Base-by-base conservation (phyloP, 2,888 invertebrate species). In the Lasioglossum malachurum region DNA sequence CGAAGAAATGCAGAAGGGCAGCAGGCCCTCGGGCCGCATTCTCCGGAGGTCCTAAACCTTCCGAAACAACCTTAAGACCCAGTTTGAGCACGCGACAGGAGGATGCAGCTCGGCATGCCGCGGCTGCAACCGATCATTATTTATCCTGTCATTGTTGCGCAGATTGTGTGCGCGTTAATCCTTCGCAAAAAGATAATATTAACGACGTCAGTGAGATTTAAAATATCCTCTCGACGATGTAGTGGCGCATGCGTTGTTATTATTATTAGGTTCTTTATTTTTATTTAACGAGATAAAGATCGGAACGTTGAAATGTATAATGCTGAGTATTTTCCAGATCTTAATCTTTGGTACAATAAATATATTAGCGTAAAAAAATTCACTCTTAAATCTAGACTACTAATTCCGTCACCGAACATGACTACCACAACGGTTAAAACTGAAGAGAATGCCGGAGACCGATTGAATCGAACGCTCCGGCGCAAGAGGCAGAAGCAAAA, bases 101-200 rank as follows among this genome's bases (percentile, higher is more conserved):
- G 69, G 69, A 80, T 41, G 74, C 35, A 31, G 27, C 14, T 12
- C 75, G 83, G 75, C 78, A 80, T 64, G 64, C 31, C 35, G 76
- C 75, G 74, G 64, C 67, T 73, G 75, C 80, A 85, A 78, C 75
- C 76, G 80, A 53, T 57, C 82, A 75, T 64, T 78, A 88, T 88
- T 83, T 76, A 82, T 85, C 73, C 69, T 78, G 84, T 82, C 84
- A 74, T 87, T 69, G 78, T 80, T n/a, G 67, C 23, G 35, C 23
- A 19, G 31, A 10, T 35, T 19, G 10, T 38, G 67, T 31, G 67
- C 41, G 69, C 41, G 23, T 71, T 38, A 5, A 41, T 71, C 41
- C 69, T 71, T 41, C 23, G 12, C 41, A 41, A 69, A 41, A 41
- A 41, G 10, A 38, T n/a, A 41, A 41, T 71, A 41, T 71, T 38